Base-by-base conservation (phyloP, 2,797 vertebrate species). In the Oreochromis grahami region DNA sequence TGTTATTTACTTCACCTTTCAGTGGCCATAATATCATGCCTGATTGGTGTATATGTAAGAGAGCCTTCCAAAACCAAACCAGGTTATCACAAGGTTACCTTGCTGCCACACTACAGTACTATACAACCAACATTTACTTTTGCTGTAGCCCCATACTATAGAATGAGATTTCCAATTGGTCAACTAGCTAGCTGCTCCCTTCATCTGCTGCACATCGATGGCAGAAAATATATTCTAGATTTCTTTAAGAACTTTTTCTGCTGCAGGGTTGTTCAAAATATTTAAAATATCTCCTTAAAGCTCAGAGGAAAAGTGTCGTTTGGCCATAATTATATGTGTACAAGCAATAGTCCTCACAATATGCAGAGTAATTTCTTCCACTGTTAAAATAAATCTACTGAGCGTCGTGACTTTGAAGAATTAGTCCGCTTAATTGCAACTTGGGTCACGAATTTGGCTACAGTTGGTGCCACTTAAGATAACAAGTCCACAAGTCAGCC, bases 1-100 rank as follows among this genome's bases (percentile, higher is more conserved):
- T 5, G 34, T 63, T 5, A 63, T 63, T 63, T 38, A 38, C 19
- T 63, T 63, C 34, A 63, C 34, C 17, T 36, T 36, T 63, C 58
- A 63, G 19, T 63, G 19, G n/a, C 38, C 19, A 63, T 63, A 63
- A 38, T 12, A 36, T 19, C 34, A 63, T 38, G 32, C 19, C 32
- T 63, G 58, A n/a, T 38, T 19, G 5, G 76, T 26, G 43, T 36
- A 26, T 51, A 3, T 4, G 82, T 53, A 58, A 77, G 56, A 83
- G 38, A 58, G 14, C 3, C 63, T 79, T 89, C 79, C 58, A 79
- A 76, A 82, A 81, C 45, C 17, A 76, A 81, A 88, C 12, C 32
- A 52, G 50, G 6, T 4, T 4, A 6, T 74, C 48, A 58, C 1
- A 19, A 32, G 55, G 36, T 79, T 81, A 48, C 26, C 41, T 45